Conservation (phyloP, 2,888 invertebrate species). For the Syrphus vitripennis region DNA sequence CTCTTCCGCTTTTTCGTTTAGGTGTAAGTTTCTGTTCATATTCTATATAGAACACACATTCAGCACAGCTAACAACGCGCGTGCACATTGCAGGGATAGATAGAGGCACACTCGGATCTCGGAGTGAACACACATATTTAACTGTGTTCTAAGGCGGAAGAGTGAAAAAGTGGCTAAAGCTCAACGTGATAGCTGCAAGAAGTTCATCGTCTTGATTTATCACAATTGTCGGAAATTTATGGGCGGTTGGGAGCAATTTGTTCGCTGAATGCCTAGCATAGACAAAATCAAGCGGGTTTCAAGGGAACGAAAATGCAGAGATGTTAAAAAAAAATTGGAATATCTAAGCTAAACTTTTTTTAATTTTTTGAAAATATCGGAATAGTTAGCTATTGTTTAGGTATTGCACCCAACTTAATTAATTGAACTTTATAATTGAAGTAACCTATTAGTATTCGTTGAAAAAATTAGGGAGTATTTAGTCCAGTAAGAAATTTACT, state of each 20-base stretch:
- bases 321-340: neutral
- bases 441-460: too few species aligned
- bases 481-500: too few species aligned
- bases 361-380: too few species aligned
- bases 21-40: neutral
- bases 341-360: too few species aligned
- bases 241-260: conserved; percentile 74
- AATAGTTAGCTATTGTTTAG: too few species aligned
- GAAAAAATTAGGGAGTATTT: too few species aligned
- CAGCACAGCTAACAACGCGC: neutral
- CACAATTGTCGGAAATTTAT: conserved; percentile 73
- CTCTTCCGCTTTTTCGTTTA: neutral
- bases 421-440: too few species aligned
- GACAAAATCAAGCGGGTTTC: neutral
- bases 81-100: neutral
- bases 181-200: conserved; percentile 71
- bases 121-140: conserved; percentile 17
- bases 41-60: neutral
- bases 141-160: conserved; percentile 23
- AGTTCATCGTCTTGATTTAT: conserved; percentile 74
- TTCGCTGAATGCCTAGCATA: conserved; percentile 59
- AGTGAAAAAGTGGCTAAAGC: conserved; percentile 68
- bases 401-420: too few species aligned
- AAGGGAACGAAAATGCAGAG: neutral
- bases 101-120: neutral